Base-by-base conservation (phyloP, 1,140 invertebrate species). In the Zaprionus inermis region DNA sequence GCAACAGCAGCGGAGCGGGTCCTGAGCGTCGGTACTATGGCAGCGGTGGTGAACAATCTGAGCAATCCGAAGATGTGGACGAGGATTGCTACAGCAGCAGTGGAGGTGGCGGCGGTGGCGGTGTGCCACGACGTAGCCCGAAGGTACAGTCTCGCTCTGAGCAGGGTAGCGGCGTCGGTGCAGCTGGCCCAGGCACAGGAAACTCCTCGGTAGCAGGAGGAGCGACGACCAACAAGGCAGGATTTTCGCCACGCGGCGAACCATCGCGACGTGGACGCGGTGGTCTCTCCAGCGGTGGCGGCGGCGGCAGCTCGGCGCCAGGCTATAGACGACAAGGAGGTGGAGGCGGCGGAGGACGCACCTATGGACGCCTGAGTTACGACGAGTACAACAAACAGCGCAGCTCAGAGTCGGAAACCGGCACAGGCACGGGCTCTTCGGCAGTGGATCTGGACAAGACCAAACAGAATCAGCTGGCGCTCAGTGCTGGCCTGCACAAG, bases 161-260 rank as follows among this genome's bases (percentile, higher is more conserved):
- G 18, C 70, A 81, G n/a, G 58, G 56, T 4, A 57, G 64, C 49
- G 56, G 56, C 9, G 24, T 28, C 24, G 56, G 59, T 41, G 30
- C 49, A 7, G 30, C 44, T 54, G 54, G 12, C n/a, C 14, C 65
- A 18, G 71, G 49, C 36, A 41, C 61, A 22, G 36, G 28, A 18
- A 49, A 49, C 41, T 24, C 60, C 5, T 24, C 22, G 34, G 24
- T 28, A 28, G 44, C 30, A 11, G 55, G 68, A 38, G 74, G 71
- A 16, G 65, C 69, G 38, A 30, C 74, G 55, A 67, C 68, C 76
- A 71, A 79, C 68, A 92, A 80, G 74, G 78, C 81, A 9, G 77
- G 92, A 57, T 97, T 97, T 93, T 95, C 96, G 11, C 97, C 96
- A 0, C 94, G 96, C 14, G 97, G 97, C 3, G 96, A 97, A 90